Evolutionary conservation across 2,113 vertebrate genomes (phyloP), one percentile per base, ranked within the genome.

Genomic region (Helogale parvula): DNA sequence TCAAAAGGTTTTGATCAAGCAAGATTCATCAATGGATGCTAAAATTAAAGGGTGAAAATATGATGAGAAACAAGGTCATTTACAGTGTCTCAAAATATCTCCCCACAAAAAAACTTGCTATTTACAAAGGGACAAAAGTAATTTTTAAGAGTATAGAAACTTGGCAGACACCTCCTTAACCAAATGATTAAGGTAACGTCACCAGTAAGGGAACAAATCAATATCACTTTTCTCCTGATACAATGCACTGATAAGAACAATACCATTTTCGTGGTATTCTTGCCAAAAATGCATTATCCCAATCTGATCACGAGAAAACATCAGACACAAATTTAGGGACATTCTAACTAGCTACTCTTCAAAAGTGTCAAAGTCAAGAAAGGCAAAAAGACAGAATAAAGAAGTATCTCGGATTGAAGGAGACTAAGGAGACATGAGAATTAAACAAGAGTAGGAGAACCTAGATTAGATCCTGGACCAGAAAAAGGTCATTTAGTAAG

Each of bases 11-110:
- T 47, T 94, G 35, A 35, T 69, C 63, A 96, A 79, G 74, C 63
- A 93, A 94, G 21, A 83, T 87, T 77, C 66, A 68, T 90, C 38
- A 83, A 50, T 33, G 10, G 25, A 41, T 93, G 50, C 38, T 72
- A 82, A 91, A 95, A 68, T 50, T 83, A 92, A 92, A 50, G 35
- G 15, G 23, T 21, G 7, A 13, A 94, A 83, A 7, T 63, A 95
- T 47, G 68, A 88, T 72, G 57, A 86, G 52, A 90, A 88, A 77
- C 11, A 68, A 31, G n/a, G 14, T 85, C 88, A 71, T 38, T 93
- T 90, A 93, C 15, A 89, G 16, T 33, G 63, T n/a, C 16, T 92
- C 52, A 91, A 92, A 90, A 41, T 83, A 93, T 79, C 38, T 82
- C 60, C 66, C 85, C 45, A 57, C 1, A 86, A 88, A 15, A 15